A percentile compares a stretch with the other conserved stretches of the same genome.
Conservation (phyloP, 2,797 vertebrate genomes). For the Octomys mimax region DNA sequence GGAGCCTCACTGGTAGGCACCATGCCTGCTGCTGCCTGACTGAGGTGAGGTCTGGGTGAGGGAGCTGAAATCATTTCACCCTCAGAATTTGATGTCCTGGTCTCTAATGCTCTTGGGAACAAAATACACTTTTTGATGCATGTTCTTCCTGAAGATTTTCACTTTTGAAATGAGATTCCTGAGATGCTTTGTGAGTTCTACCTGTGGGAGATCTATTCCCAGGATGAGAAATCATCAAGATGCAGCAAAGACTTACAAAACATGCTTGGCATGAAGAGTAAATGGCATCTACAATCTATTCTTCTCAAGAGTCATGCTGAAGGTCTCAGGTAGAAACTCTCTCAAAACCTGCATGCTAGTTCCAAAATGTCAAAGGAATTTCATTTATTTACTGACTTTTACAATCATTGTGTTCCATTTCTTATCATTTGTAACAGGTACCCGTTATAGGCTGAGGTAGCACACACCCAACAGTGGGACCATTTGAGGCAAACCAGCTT, state of each 20-base stretch:
- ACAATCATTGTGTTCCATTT: not conserved
- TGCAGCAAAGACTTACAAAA: not conserved
- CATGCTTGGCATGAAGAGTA: not conserved
- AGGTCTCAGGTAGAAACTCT: not conserved
- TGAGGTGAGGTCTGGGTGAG: not conserved
- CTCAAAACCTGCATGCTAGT: not conserved
- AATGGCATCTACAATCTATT: not conserved
- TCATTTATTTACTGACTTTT: not conserved
- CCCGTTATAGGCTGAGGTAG: not conserved
- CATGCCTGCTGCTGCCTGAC: no score
- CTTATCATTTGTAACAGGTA: not conserved
- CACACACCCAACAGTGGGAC: not conserved
- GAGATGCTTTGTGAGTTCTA: not conserved
- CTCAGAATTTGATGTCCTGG: not conserved
- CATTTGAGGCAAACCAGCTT: not conserved
- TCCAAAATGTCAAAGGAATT: not conserved
- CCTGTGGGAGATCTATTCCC: not conserved
- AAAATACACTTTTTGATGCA: not conserved
- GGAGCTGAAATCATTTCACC: not conserved
- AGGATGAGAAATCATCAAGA: slow-evolving; percentile 13
- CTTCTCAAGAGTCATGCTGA: not conserved
- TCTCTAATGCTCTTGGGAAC: not conserved
- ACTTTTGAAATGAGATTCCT: slow-evolving; percentile 21
- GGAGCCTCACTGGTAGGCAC: not conserved
- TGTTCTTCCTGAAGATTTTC: not conserved